Evolutionary conservation across 2,888 invertebrate species (phyloP), one percentile per base, ranked within the genome.

Genomic region (Carpatolechia fugitivella): DNA sequence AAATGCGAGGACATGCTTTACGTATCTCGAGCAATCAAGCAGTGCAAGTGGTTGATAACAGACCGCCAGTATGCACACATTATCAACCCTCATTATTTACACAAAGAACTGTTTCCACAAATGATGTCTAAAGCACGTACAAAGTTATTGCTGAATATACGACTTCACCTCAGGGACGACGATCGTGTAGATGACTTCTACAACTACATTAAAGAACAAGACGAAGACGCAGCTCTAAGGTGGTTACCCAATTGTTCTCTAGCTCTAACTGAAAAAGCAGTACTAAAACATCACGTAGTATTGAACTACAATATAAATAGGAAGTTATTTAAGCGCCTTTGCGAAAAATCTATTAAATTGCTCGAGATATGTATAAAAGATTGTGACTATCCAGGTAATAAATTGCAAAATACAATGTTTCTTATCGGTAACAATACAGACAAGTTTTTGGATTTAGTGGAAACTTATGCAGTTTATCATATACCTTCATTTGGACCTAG

Each of bases 231-330:
- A 0, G 73, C 82, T 14, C 53, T 72, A 0, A 85, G 80, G 66
- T 87, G 86, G 86, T 62, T 86, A 24, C 74, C 76, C 33, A 57
- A 76, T 58, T 87, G 86, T 57, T 83, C 86, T 29, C 20, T 66
- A 11, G 11, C 64, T 20, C 77, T 81, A 30, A 72, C 80, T 40
- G 72, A 76, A 70, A 64, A 68, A 35, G 69, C 70, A 35, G 55
- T 82, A 14, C 55, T 61, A 58, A 73, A 72, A 35, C 57, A 69
- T 50, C 36, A 48, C 0, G 3, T 52, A 4, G 56, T 63, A 44
- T 57, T 79, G 30, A 60, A 63, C 33, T 10, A 46, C 40, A 14
- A 8, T 18, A 1, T 2, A 40, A 40, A 40, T 13, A 18, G 18
- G 24, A 7, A 60, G 49, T 30, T 80, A 48, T 57, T 80, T 0